Evolutionary conservation across 2,888 invertebrate genomes (phyloP).

Genomic region (Pristionchus fissidentatus): DNA sequence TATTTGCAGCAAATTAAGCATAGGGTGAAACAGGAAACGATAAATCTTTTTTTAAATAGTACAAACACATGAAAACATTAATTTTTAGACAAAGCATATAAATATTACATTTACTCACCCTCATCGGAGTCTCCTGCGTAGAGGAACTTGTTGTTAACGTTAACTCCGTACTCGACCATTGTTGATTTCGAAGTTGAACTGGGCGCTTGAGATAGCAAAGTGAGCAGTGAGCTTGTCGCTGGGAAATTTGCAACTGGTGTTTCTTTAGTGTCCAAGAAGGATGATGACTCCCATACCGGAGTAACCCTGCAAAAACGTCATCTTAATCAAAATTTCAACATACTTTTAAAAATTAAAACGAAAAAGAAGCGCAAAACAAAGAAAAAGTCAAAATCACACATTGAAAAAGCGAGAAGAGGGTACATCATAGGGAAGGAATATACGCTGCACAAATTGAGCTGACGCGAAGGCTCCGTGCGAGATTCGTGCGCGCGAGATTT

Average conservation of each 20-base stretch:
- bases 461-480: neutral
- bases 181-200: slow-evolving; percentile 35
- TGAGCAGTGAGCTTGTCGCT: slow-evolving; percentile 19
- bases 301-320: slow-evolving; percentile 22
- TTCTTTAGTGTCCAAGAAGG: slow-evolving; percentile 44
- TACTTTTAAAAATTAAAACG: neutral
- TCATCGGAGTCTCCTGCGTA: slow-evolving; percentile 67
- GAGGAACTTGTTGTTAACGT: slow-evolving; percentile 70
- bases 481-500: neutral
- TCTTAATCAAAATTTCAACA: neutral
- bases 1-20: neutral
- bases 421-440: neutral
- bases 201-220: slow-evolving; percentile 21
- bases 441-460: neutral
- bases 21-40: neutral
- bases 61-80: neutral
- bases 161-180: slow-evolving; percentile 68
- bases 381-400: neutral
- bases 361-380: slow-evolving; percentile 14
- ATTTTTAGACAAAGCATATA: neutral
- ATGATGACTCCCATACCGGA: slow-evolving; percentile 44
- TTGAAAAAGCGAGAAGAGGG: neutral
- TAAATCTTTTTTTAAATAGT: neutral
- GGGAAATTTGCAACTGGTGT: slow-evolving; percentile 23
- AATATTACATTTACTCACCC: slow-evolving; percentile 52